Evolutionary conservation across 2,888 invertebrate genomes (phyloP).

Genomic region (Rhagonycha fulva): DNA sequence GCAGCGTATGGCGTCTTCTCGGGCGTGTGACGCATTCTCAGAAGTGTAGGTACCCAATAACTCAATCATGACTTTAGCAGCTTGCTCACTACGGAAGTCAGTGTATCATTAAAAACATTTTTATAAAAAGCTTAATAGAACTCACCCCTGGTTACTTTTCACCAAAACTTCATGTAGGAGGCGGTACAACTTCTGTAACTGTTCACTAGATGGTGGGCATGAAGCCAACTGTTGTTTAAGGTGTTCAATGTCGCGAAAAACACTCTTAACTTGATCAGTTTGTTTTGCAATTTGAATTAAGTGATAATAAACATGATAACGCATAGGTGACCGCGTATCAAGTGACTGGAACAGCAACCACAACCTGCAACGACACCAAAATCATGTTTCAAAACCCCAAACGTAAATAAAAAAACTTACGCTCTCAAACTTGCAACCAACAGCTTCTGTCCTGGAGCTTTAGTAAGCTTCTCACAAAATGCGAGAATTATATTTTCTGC

Average conservation of each 20-base stretch:
- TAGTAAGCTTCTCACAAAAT: conserved; percentile 90
- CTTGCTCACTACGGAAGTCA: conserved; percentile 72
- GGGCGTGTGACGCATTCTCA: conserved; percentile 94
- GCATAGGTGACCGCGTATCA: conserved; percentile 79
- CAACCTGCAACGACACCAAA: conserved; percentile 62
- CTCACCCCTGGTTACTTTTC: conserved; percentile 81
- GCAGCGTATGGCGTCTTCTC: conserved; percentile 96
- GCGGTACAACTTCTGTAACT: conserved; percentile 89
- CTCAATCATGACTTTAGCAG: conserved; percentile 96
- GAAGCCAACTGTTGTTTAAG: conserved; percentile 79
- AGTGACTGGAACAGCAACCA: conserved; percentile 93
- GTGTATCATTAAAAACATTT: conserved; percentile 3
- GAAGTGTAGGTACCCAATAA: conserved; percentile 94
- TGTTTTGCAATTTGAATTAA: conserved; percentile 87
- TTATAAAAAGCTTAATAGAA: not conserved
- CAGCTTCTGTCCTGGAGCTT: conserved; percentile 80
- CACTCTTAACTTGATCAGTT: conserved; percentile 82
- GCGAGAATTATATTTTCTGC: conserved; percentile 87
- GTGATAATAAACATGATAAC: conserved; percentile 92
- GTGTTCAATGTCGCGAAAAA: conserved; percentile 83
- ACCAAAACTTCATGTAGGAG: conserved; percentile 86
- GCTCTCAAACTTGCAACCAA: conserved; percentile 83
- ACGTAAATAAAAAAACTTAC: conserved; percentile 60
- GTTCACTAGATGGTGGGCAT: conserved; percentile 83
- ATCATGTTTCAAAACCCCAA: not conserved